A percentile compares a stretch with the other conserved stretches of the same genome.
Conservation (phyloP, 2,888 invertebrate species). For the Salticus scenicus region DNA sequence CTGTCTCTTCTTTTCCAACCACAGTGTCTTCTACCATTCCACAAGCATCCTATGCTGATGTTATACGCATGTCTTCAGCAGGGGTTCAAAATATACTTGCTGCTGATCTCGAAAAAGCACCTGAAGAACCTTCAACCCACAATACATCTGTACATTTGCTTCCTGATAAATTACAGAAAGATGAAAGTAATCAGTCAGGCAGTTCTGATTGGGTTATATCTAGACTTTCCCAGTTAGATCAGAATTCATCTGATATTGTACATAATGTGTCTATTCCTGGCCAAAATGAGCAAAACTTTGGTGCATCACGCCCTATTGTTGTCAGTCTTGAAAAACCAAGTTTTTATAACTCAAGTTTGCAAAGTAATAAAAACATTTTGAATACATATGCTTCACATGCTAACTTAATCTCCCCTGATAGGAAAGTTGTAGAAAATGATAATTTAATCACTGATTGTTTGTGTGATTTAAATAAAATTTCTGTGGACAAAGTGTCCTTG, state of each 20-base stretch:
- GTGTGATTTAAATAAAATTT: slow-evolving; percentile 36
- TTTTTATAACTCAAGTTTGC: slow-evolving; percentile 61
- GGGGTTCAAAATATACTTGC: slow-evolving; percentile 25
- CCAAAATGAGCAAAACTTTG: slow-evolving; percentile 43
- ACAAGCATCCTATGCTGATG: slow-evolving; percentile 87
- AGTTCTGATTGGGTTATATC: slow-evolving; percentile 58
- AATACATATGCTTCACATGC: slow-evolving; percentile 32
- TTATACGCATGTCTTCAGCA: slow-evolving; percentile 78
- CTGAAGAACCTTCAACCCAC: slow-evolving; percentile 11
- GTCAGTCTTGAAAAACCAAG: slow-evolving; percentile 62
- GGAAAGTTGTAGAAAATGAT: slow-evolving; percentile 33
- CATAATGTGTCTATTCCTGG: slow-evolving; percentile 7
- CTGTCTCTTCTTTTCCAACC: not conserved
- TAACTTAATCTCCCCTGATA: slow-evolving; percentile 19
- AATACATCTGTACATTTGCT: not conserved
- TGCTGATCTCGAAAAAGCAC: slow-evolving; percentile 21
- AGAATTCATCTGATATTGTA: slow-evolving; percentile 29
- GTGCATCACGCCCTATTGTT: slow-evolving; percentile 49
- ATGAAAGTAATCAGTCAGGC: slow-evolving; percentile 36
- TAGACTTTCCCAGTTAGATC: slow-evolving; percentile 45
- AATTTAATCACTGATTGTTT: slow-evolving; percentile 29
- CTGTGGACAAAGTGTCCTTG: slow-evolving; percentile 20
- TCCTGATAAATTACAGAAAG: slow-evolving; percentile 32
- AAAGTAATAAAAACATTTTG: slow-evolving; percentile 46
- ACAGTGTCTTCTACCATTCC: slow-evolving; percentile 75